A percentile compares a stretch with the other conserved stretches of the same genome.
Conservation (phyloP, 2,113 vertebrate species). For the Anhinga rufa region DNA sequence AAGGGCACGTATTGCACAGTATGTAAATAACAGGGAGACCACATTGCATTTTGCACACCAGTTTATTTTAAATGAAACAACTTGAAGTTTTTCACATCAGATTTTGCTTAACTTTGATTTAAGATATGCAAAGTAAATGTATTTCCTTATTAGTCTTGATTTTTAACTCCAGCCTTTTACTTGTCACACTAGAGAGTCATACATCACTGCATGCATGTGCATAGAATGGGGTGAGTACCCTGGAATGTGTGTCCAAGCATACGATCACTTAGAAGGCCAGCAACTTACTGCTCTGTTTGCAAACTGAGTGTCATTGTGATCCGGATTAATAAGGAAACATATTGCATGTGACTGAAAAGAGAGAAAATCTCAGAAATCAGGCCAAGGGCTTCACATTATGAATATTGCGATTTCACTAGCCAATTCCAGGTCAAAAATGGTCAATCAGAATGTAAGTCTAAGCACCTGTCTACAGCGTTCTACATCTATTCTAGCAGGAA, state of each 20-base stretch:
- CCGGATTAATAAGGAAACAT: background rate
- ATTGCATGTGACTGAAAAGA: background rate
- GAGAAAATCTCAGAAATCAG: background rate
- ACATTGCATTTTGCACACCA: background rate
- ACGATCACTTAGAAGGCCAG: background rate
- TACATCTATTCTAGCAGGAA: background rate
- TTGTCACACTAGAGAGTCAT: background rate
- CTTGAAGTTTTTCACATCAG: background rate
- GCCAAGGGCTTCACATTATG: background rate
- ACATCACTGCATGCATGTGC: too few relatives aligned
- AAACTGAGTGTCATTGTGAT: background rate
- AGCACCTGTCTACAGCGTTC: background rate
- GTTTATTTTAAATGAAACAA: background rate
- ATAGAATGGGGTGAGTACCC: background rate
- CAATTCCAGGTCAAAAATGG: constrained; percentile 17
- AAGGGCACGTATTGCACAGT: background rate
- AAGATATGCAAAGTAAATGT: background rate
- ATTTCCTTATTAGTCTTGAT: background rate
- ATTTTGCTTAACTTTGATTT: background rate
- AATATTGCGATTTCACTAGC: constrained; percentile 1
- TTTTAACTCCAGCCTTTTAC: background rate
- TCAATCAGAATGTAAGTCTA: background rate
- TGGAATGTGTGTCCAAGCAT: background rate
- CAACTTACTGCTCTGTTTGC: background rate
- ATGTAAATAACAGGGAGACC: background rate